Base-by-base conservation (phyloP, 1,140 invertebrate genomes). In the Rhopalosiphum padi region DNA sequence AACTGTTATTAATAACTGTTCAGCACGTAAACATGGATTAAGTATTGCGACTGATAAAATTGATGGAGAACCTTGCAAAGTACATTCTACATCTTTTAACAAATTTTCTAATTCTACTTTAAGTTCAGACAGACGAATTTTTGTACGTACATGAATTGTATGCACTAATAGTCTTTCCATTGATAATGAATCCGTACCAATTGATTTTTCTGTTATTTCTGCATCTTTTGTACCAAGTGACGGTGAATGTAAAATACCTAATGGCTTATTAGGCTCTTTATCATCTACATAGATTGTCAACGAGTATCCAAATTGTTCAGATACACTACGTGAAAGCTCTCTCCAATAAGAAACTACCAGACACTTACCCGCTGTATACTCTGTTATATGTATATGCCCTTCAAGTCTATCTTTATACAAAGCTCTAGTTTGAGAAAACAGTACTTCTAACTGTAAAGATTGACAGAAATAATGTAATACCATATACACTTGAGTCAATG, bases 151-250 rank as follows among this genome's bases (percentile, higher is more conserved):
- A 95, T 99, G 99, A 94, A 99, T 99, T 0, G 99, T 99, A 94
- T 99, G 98, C n/a, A 99, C 98, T n/a, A 99, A 96, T 86, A 99
- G 96, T 86, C 98, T 97, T 96, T 99, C 98, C 96, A 99, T 98
- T 3, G 98, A 99, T 2, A 99, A 96, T 94, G 98, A 97, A 95
- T 99, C 98, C 53, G 98, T 98, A 90, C 97, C 96, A 88, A 98
- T 97, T 9, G 97, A 97, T 94, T 97, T 96, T 94, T 98, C 97
- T 48, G 97, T 97, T 91, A 98, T 97, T 95, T 98, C 97, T 94
- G 95, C 95, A 95, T 97, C 96, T 96, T 96, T 94, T 60, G 94
- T 94, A 88, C 97, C 96, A 94, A 99, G 96, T 9, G 98, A 97
- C 4, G 99, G 99, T 55, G 98, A 96, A 95, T 99, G 99, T 88